Evolutionary conservation across 2,113 vertebrate species (phyloP), one percentile per base, ranked within the genome.

Genomic region (Ptilorrhoa leucosticta): DNA sequence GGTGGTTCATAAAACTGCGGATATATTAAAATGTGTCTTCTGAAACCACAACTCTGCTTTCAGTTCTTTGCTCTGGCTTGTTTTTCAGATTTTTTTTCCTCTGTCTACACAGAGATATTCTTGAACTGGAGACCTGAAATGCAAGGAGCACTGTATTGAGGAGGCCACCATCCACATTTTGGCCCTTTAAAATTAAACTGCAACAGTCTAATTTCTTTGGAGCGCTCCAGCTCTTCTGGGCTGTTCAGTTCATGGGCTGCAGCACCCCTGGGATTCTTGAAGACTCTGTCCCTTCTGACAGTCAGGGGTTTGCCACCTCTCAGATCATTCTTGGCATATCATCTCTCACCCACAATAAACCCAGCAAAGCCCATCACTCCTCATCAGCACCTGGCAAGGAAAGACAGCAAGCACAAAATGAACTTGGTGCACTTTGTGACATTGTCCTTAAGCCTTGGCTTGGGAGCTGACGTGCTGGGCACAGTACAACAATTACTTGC

Each of bases 381-480:
- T 89, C 84, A 40, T 94, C 75, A 82, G n/a, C 44, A 66, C 8
- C 65, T 69, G 73, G 27, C 81, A 91, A 72, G 65, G 40, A 84
- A 60, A 60, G 84, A 82, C 21, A 71, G 15, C 60, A 60, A 91
- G 47, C 48, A 19, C 1, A 6, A 64, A 89, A 76, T 51, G 13
- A 76, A 85, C 30, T 61, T 45, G 8, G 28, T 69, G 64, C 28
- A 45, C 26, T 85, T 47, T 68, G 51, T 2, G 5, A 75, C 28
- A 2, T 23, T 79, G 51, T 79, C 69, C 70, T 84, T 54, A 37
- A 57, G 23, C 31, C 50, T 61, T 63, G 64, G 35, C 24, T 37
- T 44, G 35, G 56, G 39, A 68, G 37, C 51, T 56, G 56, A 60
- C 0, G 0, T 71, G 73, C 44, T 84, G 60, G 39, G 24, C 2